Evolutionary conservation across 2,797 vertebrate genomes (phyloP).

Genomic region (Semaprochilodus insignis): DNA sequence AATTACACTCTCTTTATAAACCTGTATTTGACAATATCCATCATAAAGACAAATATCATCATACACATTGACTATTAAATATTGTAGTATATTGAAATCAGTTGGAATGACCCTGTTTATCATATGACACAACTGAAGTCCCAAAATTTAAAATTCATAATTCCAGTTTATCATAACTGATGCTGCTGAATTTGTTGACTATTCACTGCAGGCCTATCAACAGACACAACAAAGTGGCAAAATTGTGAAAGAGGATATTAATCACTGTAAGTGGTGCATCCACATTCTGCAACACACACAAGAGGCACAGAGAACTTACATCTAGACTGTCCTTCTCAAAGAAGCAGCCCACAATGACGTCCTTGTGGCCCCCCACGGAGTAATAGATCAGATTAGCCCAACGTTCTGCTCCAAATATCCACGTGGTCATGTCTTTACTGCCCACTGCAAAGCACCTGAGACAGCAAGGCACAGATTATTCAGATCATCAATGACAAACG

Average conservation of each 20-base stretch:
- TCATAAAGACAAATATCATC: too few relatives aligned
- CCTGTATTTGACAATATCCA: too few relatives aligned
- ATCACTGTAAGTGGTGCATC: background rate
- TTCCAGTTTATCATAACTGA: too few relatives aligned
- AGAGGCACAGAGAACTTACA: slow-evolving; percentile 74
- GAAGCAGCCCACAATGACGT: slow-evolving; percentile 91
- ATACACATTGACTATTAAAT: too few relatives aligned
- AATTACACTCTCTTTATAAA: too few relatives aligned
- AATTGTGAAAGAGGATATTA: background rate
- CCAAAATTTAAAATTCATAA: background rate
- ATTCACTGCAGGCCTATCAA: too few relatives aligned
- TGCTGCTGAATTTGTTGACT: too few relatives aligned
- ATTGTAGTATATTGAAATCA: too few relatives aligned
- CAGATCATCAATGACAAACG: background rate
- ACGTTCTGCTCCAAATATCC: slow-evolving; percentile 96
- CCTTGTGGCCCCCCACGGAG: slow-evolving; percentile 93
- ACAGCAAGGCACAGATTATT: background rate
- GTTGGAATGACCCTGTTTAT: too few relatives aligned
- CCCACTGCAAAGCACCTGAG: slow-evolving; percentile 93
- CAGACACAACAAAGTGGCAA: background rate
- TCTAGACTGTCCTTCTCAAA: slow-evolving; percentile 93
- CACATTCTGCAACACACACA: background rate
- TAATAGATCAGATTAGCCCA: slow-evolving; percentile 97
- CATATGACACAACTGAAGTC: background rate
- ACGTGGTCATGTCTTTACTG: slow-evolving; percentile 96